These are phyloP conservation scores for Onychomys arenicola DNA, from an alignment of 2,797 vertebrate genomes.

Conservation along the genomic window DNA sequence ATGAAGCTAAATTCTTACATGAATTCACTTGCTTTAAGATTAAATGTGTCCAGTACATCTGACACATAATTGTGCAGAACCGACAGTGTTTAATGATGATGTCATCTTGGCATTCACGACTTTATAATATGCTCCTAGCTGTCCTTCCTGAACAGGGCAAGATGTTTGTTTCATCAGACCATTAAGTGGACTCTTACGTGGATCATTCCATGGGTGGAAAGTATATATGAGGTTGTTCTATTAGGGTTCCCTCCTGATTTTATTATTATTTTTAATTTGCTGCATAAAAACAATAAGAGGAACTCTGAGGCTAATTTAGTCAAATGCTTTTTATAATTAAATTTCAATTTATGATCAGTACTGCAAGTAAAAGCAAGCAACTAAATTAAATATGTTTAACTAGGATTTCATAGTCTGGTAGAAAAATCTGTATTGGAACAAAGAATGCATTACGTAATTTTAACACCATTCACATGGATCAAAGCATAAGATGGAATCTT, in stretches of 20 bases:
- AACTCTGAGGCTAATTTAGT: slow-evolving; percentile 69
- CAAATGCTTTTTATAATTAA: slow-evolving; percentile 74
- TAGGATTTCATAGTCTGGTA: background rate
- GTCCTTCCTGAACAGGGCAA: background rate
- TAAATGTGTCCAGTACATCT: background rate
- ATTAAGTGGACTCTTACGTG: slow-evolving; percentile 20
- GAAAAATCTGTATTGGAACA: slow-evolving; percentile 45
- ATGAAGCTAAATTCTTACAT: background rate
- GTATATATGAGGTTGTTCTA: slow-evolving; percentile 11
- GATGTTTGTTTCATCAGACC: background rate
- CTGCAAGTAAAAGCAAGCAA: slow-evolving; percentile 64
- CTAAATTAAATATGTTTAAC: slow-evolving; percentile 71
- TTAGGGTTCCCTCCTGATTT: background rate
- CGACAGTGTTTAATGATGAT: slow-evolving; percentile 24
- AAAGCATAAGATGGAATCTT: slow-evolving; percentile 24
- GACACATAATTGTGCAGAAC: slow-evolving; percentile 10
- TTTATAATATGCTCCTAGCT: background rate
- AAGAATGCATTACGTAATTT: background rate
- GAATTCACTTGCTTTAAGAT: slow-evolving; percentile 51
- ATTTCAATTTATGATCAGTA: slow-evolving; percentile 63
- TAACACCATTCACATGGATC: background rate
- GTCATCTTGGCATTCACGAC: background rate
- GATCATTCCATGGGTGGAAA: background rate
- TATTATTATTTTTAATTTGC: slow-evolving; percentile 62
- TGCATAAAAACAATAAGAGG: slow-evolving; percentile 64